A percentile compares a stretch with the other conserved stretches of the same genome.
phyloP scores from a whole-genome alignment of 2,888 invertebrate species.

The Holacanthella duospinosa region DNA sequence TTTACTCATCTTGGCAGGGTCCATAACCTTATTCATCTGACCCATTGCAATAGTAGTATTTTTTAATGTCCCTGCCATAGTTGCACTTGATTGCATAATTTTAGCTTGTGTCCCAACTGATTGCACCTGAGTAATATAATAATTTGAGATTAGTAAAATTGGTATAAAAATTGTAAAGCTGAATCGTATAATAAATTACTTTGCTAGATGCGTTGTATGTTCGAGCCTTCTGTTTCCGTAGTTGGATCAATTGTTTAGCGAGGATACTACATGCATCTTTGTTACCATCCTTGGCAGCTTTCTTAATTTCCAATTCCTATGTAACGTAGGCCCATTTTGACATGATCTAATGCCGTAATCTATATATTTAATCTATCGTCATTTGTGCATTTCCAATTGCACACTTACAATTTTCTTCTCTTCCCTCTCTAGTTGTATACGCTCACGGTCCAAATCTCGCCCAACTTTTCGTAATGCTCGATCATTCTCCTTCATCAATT shows the following conservation, averaged over 20 bases:
- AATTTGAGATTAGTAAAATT: background rate
- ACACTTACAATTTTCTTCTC: slow-evolving; percentile 70
- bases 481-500: slow-evolving; percentile 74
- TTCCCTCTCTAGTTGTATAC: slow-evolving; percentile 68
- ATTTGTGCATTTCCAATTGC: background rate
- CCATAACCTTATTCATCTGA: slow-evolving; percentile 74
- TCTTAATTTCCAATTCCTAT: slow-evolving; percentile 77
- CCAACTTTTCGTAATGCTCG: slow-evolving; percentile 65
- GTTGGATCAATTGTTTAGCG: slow-evolving; percentile 77
- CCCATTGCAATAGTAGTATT: slow-evolving; percentile 75
- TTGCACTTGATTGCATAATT: slow-evolving; percentile 78
- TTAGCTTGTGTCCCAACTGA: slow-evolving; percentile 76
- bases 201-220: slow-evolving; percentile 72
- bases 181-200: slow-evolving; percentile 42
- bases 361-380: background rate
- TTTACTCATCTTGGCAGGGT: slow-evolving; percentile 70
- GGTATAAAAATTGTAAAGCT: too few relatives aligned
- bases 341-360: background rate
- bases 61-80: slow-evolving; percentile 60
- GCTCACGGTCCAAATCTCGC: slow-evolving; percentile 73
- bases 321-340: background rate
- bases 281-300: slow-evolving; percentile 75
- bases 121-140: slow-evolving; percentile 46
- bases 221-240: slow-evolving; percentile 77
- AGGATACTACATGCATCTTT: slow-evolving; percentile 69